A percentile compares a stretch with the other conserved stretches of the same genome.
Conservation (phyloP, 2,797 vertebrate species). For the Acrossocheilus fasciatus region DNA sequence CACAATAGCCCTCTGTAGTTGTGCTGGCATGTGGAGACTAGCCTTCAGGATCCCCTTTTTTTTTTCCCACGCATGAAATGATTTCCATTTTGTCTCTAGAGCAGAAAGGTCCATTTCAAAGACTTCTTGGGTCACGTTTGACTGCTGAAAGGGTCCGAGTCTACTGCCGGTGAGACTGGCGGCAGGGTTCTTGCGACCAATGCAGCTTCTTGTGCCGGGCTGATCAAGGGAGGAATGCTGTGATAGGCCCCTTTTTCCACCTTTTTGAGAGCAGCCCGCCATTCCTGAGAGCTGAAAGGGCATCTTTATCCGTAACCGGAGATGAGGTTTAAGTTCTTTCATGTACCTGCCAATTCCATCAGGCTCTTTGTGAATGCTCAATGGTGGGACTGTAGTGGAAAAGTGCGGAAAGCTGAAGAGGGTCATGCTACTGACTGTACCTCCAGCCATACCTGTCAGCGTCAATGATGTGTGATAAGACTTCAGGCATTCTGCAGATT, state of each 20-base stretch:
- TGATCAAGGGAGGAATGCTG: slow-evolving; percentile 48
- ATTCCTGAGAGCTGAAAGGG: slow-evolving; percentile 55
- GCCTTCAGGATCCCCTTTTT: slow-evolving; percentile 14
- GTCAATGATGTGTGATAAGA: slow-evolving; percentile 31
- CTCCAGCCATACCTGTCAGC: slow-evolving; percentile 34
- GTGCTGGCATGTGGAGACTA: slow-evolving; percentile 22
- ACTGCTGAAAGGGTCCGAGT: slow-evolving; percentile 26
- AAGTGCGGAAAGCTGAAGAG: slow-evolving; percentile 41
- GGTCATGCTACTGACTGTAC: slow-evolving; percentile 35
- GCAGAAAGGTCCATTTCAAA: slow-evolving; percentile 36
- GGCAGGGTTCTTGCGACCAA: slow-evolving; percentile 27
- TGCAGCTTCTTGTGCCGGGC: slow-evolving; percentile 19
- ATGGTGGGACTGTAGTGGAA: slow-evolving; percentile 59
- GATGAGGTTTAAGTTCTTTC: slow-evolving; percentile 63
- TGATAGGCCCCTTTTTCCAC: slow-evolving; percentile 39
- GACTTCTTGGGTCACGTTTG: slow-evolving; percentile 41
- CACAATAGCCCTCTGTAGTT: slow-evolving; percentile 56
- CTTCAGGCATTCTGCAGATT: slow-evolving; percentile 26
- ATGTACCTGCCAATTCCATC: slow-evolving; percentile 60
- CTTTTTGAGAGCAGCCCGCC: slow-evolving; percentile 34
- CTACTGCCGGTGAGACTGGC: slow-evolving; percentile 22
- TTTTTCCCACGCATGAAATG: slow-evolving; percentile 13
- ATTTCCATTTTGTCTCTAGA: slow-evolving; percentile 40
- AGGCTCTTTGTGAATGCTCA: slow-evolving; percentile 63
- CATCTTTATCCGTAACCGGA: slow-evolving; percentile 63